Evolutionary conservation across 2,113 vertebrate genomes (phyloP).

Genomic region (Trematomus loennbergii): DNA sequence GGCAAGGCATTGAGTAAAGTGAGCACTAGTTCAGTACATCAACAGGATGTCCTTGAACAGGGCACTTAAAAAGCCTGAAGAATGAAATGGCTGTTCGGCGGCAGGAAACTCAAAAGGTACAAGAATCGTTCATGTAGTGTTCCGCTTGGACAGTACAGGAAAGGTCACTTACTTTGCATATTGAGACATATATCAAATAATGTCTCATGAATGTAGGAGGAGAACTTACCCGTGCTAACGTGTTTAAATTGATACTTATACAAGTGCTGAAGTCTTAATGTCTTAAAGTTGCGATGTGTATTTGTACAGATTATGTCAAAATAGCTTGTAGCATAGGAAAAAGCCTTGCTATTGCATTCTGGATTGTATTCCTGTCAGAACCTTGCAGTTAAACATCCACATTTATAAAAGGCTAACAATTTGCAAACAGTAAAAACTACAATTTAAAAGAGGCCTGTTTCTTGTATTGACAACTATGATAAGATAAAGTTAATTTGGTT

Average conservation of each 20-base stretch:
- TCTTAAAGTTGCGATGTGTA: background rate
- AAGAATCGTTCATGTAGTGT: background rate
- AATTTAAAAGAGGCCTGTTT: no score
- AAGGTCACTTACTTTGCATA: background rate
- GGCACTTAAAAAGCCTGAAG: conserved; percentile 2
- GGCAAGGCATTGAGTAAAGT: background rate
- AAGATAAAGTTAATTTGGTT: background rate
- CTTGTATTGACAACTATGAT: no score
- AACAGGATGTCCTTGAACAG: conserved; percentile 22
- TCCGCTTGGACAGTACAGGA: background rate
- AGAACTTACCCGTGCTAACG: background rate
- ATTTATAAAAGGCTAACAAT: background rate
- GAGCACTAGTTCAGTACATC: conserved; percentile 6
- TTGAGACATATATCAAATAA: background rate
- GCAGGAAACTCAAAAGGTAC: background rate
- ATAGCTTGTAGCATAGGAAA: no score
- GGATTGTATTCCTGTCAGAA: background rate
- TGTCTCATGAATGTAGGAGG: background rate
- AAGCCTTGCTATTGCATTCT: background rate
- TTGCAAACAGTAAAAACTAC: background rate
- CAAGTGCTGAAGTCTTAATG: conserved; percentile 3
- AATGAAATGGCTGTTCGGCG: background rate
- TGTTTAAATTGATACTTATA: conserved; percentile 4
- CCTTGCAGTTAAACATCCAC: background rate
- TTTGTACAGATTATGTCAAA: background rate